phyloP scores from a whole-genome alignment of 2,888 invertebrate genomes.

The Lasius platythorax region DNA sequence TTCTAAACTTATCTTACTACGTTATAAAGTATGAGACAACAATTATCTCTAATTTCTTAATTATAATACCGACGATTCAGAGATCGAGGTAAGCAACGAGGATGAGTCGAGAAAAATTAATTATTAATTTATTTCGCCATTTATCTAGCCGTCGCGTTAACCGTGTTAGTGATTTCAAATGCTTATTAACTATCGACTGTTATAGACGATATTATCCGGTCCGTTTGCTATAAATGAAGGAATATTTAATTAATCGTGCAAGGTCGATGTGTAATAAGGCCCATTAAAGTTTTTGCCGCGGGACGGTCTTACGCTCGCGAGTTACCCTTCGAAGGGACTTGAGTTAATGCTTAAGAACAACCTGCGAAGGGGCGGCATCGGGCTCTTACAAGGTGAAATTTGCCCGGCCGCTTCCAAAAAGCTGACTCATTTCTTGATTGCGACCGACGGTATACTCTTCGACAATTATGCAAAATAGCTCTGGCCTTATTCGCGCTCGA shows the following conservation, averaged over 20 bases:
- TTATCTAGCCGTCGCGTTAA: slow-evolving; percentile 38
- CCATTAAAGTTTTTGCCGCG: slow-evolving; percentile 49
- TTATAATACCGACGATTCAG: slow-evolving; percentile 17
- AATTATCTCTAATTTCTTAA: slow-evolving; percentile 43
- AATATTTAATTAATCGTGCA: slow-evolving; percentile 57
- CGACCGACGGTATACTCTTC: slow-evolving; percentile 70
- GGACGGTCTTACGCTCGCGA: slow-evolving; percentile 39
- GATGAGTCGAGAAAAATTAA: slow-evolving; percentile 34
- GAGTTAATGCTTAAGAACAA: slow-evolving; percentile 62
- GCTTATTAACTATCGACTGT: slow-evolving; percentile 40
- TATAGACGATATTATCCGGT: slow-evolving; percentile 32
- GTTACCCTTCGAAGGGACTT: slow-evolving; percentile 31
- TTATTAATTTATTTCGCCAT: slow-evolving; percentile 49
- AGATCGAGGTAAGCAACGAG: slow-evolving; percentile 28
- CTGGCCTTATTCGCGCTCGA: slow-evolving; percentile 73
- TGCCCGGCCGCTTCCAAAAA: slow-evolving; percentile 70
- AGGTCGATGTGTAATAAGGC: slow-evolving; percentile 50
- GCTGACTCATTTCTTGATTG: slow-evolving; percentile 76
- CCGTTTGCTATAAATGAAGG: slow-evolving; percentile 34
- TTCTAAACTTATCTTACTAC: background rate
- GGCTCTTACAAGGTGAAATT: slow-evolving; percentile 70
- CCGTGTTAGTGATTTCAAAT: slow-evolving; percentile 39
- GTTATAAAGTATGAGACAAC: background rate
- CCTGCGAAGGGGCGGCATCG: slow-evolving; percentile 65
- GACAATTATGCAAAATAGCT: slow-evolving; percentile 78